Evolutionary conservation across 2,888 invertebrate species (phyloP).

Genomic region (Petrophora chlorosata): DNA sequence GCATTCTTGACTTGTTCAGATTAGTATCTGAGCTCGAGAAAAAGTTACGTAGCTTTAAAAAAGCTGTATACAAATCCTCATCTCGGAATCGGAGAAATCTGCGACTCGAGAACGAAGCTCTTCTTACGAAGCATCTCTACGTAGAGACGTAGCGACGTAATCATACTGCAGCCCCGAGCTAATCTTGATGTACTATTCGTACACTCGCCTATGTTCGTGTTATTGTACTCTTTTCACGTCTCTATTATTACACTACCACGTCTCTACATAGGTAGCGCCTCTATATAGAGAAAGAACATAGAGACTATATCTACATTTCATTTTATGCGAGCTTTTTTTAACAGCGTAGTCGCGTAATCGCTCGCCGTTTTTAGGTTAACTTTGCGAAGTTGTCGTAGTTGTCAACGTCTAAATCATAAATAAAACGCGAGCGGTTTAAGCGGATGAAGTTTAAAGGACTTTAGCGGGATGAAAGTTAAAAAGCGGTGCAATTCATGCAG

Average conservation of each 20-base stretch:
- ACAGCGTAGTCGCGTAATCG: slow-evolving; percentile 21
- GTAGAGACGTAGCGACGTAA: slow-evolving; percentile 59
- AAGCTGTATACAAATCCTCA: slow-evolving; percentile 50
- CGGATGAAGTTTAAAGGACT: slow-evolving; percentile 78
- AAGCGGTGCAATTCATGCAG: slow-evolving; percentile 81
- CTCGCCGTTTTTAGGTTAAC: slow-evolving; percentile 49
- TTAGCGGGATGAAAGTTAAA: slow-evolving; percentile 79
- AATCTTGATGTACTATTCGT: slow-evolving; percentile 74
- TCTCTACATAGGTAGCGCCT: slow-evolving; percentile 29
- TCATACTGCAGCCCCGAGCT: slow-evolving; percentile 75
- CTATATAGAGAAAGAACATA: slow-evolving; percentile 16
- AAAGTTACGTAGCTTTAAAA: slow-evolving; percentile 8
- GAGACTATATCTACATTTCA: slow-evolving; percentile 23
- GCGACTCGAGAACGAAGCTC: slow-evolving; percentile 47
- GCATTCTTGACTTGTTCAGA: slow-evolving; percentile 2
- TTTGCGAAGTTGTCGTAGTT: slow-evolving; percentile 63
- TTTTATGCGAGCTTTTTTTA: slow-evolving; percentile 27
- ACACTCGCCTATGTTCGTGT: slow-evolving; percentile 56
- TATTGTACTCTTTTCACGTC: slow-evolving; percentile 68
- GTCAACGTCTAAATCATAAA: slow-evolving; percentile 76
- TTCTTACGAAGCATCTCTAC: slow-evolving; percentile 49
- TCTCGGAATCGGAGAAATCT: slow-evolving; percentile 60
- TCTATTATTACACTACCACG: slow-evolving; percentile 53
- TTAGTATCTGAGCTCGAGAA: slow-evolving; percentile 3
- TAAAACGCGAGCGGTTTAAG: slow-evolving; percentile 72